Evolutionary conservation across 35 echinoderm and acorn worm species (phyloP).

Genomic region (Apostichopus californicus): DNA sequence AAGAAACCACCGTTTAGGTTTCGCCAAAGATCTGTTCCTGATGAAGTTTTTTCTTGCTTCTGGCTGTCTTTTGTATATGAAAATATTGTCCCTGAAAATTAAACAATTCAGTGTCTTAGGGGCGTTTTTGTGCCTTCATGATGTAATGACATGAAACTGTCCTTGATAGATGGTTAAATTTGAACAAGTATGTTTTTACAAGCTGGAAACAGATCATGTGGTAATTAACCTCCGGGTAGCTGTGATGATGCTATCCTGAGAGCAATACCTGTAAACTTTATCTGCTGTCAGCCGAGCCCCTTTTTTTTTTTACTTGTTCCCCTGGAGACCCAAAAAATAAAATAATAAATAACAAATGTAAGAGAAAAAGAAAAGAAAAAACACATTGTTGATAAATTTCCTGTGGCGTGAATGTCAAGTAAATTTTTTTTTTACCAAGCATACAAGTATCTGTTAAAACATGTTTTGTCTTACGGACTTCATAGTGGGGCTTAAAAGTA

Average conservation of each 20-base stretch:
- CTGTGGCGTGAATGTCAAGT: not conserved
- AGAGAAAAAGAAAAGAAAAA: not conserved
- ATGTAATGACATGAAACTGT: conserved; percentile 32
- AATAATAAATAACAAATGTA: not conserved
- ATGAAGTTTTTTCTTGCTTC: conserved; percentile 9
- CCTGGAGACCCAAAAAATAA: not conserved
- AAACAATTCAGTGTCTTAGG: conserved; percentile 36
- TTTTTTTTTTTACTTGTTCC: not conserved
- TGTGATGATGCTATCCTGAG: not conserved
- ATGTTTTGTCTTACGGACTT: not conserved
- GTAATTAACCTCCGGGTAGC: conserved; percentile 16
- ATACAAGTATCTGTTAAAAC: not conserved
- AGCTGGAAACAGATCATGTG: conserved; percentile 19
- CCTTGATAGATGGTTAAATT: conserved; percentile 28
- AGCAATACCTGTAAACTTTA: conserved; percentile 1
- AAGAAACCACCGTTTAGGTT: conserved; percentile 10
- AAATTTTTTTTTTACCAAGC: not conserved
- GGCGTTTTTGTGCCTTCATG: not conserved
- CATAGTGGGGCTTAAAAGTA: no score
- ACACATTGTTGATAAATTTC: not conserved
- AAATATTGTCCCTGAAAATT: conserved; percentile 53
- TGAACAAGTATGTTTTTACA: conserved; percentile 21
- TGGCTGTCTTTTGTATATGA: conserved; percentile 36
- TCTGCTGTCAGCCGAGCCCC: not conserved
- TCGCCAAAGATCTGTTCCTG: conserved; percentile 20